Conservation (phyloP, 2,797 vertebrate genomes). For the Telmatherina bonti region DNA sequence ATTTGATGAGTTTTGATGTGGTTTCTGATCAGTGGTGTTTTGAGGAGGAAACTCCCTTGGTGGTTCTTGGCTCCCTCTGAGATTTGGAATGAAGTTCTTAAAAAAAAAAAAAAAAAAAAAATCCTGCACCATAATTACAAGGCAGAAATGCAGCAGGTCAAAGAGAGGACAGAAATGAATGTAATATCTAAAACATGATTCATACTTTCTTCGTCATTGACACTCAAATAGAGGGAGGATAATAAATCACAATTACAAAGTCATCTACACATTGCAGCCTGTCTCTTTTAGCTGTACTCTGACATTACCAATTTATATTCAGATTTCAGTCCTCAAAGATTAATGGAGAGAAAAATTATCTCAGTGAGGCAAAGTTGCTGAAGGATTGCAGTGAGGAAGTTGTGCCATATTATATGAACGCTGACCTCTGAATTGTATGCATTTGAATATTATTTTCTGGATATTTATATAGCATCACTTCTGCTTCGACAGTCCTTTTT, state of each 20-base stretch:
- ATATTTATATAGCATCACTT: no score
- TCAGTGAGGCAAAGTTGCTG: conserved; percentile 24
- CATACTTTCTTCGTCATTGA: conserved; percentile 52
- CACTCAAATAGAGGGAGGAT: conserved; percentile 24
- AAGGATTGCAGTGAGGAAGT: conserved; percentile 16
- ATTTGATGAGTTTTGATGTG: conserved; percentile 78
- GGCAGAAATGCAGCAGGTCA: conserved; percentile 71
- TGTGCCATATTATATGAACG: conserved; percentile 14
- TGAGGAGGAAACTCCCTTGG: conserved; percentile 78
- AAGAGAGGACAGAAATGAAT: conserved; percentile 66
- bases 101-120: conserved; percentile 64
- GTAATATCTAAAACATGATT: conserved; percentile 63
- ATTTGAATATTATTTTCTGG: not conserved
- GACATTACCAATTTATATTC: conserved; percentile 40
- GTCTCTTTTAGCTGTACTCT: conserved; percentile 29
- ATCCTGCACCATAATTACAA: conserved; percentile 72
- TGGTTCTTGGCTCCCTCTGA: conserved; percentile 77
- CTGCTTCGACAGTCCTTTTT: no score
- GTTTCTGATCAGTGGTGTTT: conserved; percentile 77
- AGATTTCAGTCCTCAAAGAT: conserved; percentile 38
- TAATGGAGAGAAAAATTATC: conserved; percentile 36
- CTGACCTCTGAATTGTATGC: no score
- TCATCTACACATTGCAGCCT: conserved; percentile 6
- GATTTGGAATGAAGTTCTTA: conserved; percentile 64
- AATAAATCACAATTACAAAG: conserved; percentile 55